Evolutionary conservation across 2,113 vertebrate species (phyloP).

Genomic region (Jacana jacana): DNA sequence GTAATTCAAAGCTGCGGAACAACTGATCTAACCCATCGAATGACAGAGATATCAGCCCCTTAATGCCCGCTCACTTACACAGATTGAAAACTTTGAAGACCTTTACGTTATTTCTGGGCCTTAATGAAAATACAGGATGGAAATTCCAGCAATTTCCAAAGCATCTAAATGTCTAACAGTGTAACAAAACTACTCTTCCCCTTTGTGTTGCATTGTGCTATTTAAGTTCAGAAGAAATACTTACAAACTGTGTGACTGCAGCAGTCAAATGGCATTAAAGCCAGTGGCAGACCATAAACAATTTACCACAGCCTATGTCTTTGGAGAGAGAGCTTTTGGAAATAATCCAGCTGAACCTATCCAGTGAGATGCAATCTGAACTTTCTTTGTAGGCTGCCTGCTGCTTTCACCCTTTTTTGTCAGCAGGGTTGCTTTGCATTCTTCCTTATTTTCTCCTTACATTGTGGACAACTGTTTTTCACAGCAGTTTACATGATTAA

Average conservation of each 20-base stretch:
- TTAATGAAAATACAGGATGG: background rate
- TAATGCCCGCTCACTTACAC: background rate
- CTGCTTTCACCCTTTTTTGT: background rate
- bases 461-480: conserved; percentile 18
- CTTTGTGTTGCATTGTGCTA: background rate
- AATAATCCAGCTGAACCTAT: conserved; percentile 28
- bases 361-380: background rate
- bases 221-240: background rate
- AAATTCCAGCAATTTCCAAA: background rate
- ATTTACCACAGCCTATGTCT: conserved; percentile 9
- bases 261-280: background rate
- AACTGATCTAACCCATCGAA: background rate
- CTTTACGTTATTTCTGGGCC: background rate
- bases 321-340: conserved; percentile 32
- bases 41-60: background rate
- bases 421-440: background rate
- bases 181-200: conserved; percentile 21
- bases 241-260: background rate
- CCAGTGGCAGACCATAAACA: background rate
- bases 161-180: background rate
- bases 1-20: background rate
- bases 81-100: background rate
- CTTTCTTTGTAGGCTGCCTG: background rate
- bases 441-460: conserved; percentile 29
- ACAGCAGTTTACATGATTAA: conserved; percentile 34